Evolutionary conservation across 2,888 invertebrate genomes (phyloP).

Genomic region (Pomacea canaliculata): DNA sequence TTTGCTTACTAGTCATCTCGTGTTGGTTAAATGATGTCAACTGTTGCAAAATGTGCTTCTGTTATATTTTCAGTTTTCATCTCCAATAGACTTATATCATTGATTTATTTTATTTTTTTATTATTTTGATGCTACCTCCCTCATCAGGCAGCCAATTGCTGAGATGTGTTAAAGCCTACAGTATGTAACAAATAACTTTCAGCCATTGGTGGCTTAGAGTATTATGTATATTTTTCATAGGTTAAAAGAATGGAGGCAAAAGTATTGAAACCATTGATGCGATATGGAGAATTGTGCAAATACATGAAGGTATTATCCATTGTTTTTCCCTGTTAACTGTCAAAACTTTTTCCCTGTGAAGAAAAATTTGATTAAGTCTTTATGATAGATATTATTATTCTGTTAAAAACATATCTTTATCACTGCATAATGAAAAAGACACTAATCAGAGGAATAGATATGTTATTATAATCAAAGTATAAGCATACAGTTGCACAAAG

Average conservation of each 20-base stretch:
- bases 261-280: slow-evolving; percentile 82
- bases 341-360: neutral
- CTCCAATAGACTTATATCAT: too few species aligned
- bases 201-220: too few species aligned
- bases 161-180: too few species aligned
- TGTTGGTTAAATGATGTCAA: too few species aligned
- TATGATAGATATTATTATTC: neutral
- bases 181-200: too few species aligned
- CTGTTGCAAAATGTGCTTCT: too few species aligned
- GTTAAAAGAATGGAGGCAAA: slow-evolving; percentile 81
- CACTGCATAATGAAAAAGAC: neutral
- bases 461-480: too few species aligned
- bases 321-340: neutral
- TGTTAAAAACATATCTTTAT: neutral
- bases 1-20: too few species aligned
- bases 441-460: too few species aligned
- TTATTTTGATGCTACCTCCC: neutral
- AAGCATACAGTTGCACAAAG: too few species aligned
- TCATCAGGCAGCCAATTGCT: neutral
- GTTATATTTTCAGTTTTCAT: too few species aligned
- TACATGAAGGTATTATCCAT: slow-evolving; percentile 72
- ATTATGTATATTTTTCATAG: slow-evolving; percentile 44
- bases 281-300: slow-evolving; percentile 86
- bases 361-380: neutral
- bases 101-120: too few species aligned